Conservation (phyloP, 2,797 vertebrate genomes). For the Natrix natrix region DNA sequence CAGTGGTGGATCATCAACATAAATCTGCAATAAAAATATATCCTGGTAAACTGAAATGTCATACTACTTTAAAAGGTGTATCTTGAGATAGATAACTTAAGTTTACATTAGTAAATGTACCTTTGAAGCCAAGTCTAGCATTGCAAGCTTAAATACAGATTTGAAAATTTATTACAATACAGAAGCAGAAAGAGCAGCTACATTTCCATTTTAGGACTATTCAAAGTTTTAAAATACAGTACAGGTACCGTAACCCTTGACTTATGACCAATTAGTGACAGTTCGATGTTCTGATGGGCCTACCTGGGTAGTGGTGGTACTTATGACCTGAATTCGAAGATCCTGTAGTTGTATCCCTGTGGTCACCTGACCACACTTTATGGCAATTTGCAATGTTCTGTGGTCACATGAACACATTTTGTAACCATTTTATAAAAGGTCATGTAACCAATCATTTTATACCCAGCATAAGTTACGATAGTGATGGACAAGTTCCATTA, state of each 20-base stretch:
- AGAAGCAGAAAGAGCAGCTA: background rate
- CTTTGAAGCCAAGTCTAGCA: background rate
- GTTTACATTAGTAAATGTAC: background rate
- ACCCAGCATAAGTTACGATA: no score
- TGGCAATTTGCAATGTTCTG: no score
- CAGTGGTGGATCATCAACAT: slow-evolving; percentile 54
- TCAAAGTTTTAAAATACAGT: background rate
- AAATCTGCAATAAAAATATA: slow-evolving; percentile 61
- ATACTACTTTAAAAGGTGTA: background rate
- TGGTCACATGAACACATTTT: no score
- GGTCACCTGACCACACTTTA: no score
- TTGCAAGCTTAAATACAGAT: background rate
- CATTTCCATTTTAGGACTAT: background rate
- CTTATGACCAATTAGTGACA: background rate
- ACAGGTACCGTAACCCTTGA: background rate
- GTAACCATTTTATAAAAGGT: no score
- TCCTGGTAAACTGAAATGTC: background rate
- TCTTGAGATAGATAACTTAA: background rate
- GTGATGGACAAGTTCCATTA: background rate
- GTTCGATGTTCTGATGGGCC: background rate
- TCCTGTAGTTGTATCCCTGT: no score
- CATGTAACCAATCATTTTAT: no score
- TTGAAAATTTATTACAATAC: background rate
- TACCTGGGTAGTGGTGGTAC: background rate
- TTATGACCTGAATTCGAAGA: no score